phyloP scores from a whole-genome alignment of 2,797 vertebrate genomes.

The Bovichtus variegatus region DNA sequence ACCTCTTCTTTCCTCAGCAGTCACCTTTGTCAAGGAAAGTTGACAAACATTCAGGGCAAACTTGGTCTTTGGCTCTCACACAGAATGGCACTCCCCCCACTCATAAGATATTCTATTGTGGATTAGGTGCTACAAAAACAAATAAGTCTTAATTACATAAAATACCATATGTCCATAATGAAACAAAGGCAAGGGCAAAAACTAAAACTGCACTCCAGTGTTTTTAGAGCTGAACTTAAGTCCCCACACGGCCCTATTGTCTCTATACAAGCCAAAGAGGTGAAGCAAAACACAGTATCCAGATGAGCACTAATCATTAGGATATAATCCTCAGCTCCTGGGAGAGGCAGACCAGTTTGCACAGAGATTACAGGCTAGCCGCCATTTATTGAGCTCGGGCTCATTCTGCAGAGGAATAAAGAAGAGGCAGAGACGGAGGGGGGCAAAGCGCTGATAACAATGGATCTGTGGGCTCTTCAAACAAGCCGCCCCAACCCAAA shows the following conservation, averaged over 20 bases:
- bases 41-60: conserved; percentile 66
- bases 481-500: conserved; percentile 83
- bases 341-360: conserved; percentile 84
- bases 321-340: conserved; percentile 85
- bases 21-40: conserved; percentile 77
- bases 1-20: conserved; percentile 57
- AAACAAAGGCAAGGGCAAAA: conserved; percentile 79
- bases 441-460: conserved; percentile 86
- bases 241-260: conserved; percentile 72
- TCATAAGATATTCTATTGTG: conserved; percentile 29
- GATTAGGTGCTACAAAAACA: conserved; percentile 52
- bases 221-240: conserved; percentile 69
- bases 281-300: conserved; percentile 84
- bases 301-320: conserved; percentile 87
- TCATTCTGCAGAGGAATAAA: conserved; percentile 85
- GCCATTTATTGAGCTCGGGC: conserved; percentile 83
- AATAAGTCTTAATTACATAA: conserved; percentile 63
- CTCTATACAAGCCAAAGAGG: conserved; percentile 77
- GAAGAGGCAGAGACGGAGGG: conserved; percentile 77
- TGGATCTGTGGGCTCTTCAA: conserved; percentile 85
- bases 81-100: conserved; percentile 6
- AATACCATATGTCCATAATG: conserved; percentile 56
- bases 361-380: conserved; percentile 84
- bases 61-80: conserved; percentile 49
- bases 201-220: conserved; percentile 62